These are phyloP conservation scores for Acyrthosiphon pisum DNA, from an alignment of 1,140 invertebrate species.

Conservation along the genomic window DNA sequence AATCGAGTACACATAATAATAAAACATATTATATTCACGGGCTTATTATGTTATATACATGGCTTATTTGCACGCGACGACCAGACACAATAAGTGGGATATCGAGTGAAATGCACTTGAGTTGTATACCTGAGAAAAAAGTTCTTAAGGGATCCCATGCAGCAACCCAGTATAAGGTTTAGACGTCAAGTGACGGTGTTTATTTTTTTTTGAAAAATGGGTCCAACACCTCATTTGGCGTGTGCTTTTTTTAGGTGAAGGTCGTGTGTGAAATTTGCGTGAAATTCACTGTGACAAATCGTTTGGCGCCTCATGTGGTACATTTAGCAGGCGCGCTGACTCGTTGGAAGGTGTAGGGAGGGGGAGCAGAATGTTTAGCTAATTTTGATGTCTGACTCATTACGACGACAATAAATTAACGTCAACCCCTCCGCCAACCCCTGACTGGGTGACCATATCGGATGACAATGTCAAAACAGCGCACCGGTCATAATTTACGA, in stretches of 20 bases:
- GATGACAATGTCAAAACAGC: constrained; percentile 31
- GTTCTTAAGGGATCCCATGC: no score
- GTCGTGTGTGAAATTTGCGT: neutral
- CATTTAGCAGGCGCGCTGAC: neutral
- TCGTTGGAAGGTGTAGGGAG: no score
- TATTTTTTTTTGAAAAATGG: neutral
- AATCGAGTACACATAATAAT: neutral
- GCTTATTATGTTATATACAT: neutral
- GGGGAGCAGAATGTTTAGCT: neutral
- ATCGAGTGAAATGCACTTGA: neutral
- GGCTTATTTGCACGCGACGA: neutral
- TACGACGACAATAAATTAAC: constrained; percentile 44
- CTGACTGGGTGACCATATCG: neutral
- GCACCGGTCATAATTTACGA: constrained; percentile 45
- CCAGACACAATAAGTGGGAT: neutral
- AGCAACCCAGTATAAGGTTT: neutral
- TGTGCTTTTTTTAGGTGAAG: constrained; percentile 42
- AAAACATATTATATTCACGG: neutral
- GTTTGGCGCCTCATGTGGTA: constrained; percentile 5
- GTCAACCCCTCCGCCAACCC: neutral
- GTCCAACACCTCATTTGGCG: neutral
- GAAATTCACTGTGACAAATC: constrained; percentile 41
- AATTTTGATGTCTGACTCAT: constrained; percentile 55
- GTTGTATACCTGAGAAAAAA: neutral
- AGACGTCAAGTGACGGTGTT: neutral